These are phyloP conservation scores for Cinara cedri DNA, from an alignment of 2,888 invertebrate genomes.

Conservation along the genomic window DNA sequence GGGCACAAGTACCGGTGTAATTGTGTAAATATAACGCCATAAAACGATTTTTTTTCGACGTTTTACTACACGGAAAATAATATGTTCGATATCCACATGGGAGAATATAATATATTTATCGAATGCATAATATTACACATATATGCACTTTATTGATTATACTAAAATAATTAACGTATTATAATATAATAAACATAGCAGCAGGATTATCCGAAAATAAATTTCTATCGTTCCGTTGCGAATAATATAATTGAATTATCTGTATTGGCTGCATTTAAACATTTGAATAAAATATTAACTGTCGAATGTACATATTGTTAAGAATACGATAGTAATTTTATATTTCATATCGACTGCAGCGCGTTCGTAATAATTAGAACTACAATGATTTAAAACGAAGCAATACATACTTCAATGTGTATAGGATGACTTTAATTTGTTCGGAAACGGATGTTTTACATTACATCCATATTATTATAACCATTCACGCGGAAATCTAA, in stretches of 20 bases:
- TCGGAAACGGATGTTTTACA: slow-evolving; percentile 14
- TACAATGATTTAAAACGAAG: not conserved
- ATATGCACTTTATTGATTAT: slow-evolving; percentile 14
- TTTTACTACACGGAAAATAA: no score
- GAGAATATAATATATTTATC: not conserved
- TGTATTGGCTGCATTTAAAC: not conserved
- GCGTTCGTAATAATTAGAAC: slow-evolving; percentile 20
- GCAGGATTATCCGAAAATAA: no score
- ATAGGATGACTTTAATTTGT: not conserved
- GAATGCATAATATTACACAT: slow-evolving; percentile 7
- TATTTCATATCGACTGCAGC: slow-evolving; percentile 7
- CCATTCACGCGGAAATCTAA: not conserved
- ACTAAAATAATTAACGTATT: slow-evolving; percentile 28
- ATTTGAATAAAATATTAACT: no score
- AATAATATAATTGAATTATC: slow-evolving; percentile 42
- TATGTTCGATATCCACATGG: not conserved
- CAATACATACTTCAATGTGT: not conserved
- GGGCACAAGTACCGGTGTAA: not conserved
- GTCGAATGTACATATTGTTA: not conserved
- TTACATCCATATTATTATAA: not conserved
- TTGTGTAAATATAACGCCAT: no score
- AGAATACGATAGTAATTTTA: not conserved
- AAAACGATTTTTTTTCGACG: slow-evolving; percentile 3
- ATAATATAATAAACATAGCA: no score
- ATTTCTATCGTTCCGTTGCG: not conserved